A percentile compares a stretch with the other conserved stretches of the same genome.
Evolutionary conservation across 2,113 vertebrate species (phyloP).

Genomic region (Xenopus borealis): DNA sequence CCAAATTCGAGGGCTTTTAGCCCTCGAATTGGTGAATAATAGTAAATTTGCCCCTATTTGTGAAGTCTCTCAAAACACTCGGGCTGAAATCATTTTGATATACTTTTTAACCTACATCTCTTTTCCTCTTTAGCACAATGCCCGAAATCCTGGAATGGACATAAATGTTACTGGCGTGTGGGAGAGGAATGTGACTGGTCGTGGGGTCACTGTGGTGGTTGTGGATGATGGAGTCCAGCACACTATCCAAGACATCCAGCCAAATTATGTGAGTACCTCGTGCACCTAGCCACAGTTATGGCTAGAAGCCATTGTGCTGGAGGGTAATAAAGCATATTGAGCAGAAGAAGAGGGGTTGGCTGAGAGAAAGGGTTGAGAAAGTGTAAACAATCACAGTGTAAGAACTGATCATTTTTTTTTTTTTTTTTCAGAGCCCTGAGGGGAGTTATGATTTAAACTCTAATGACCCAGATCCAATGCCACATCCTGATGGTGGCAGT

Average conservation of each 20-base stretch:
- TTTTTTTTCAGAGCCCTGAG: slow-evolving; percentile 78
- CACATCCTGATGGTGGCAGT: slow-evolving; percentile 79
- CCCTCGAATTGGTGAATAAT: no score
- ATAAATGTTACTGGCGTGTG: slow-evolving; percentile 94
- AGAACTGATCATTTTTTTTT: neutral
- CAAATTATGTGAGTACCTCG: slow-evolving; percentile 84
- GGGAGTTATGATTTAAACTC: slow-evolving; percentile 97
- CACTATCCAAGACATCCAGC: slow-evolving; percentile 85
- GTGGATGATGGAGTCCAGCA: slow-evolving; percentile 93
- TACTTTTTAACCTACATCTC: neutral
- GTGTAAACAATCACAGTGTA: neutral
- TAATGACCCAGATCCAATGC: slow-evolving; percentile 94
- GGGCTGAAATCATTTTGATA: no score
- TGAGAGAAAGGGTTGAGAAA: no score
- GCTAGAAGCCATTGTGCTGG: no score
- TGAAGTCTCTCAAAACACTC: no score
- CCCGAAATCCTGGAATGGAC: slow-evolving; percentile 78
- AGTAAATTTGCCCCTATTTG: no score
- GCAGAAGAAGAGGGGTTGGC: no score
- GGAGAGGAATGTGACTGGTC: slow-evolving; percentile 90
- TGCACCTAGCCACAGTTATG: no score
- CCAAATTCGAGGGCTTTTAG: no score
- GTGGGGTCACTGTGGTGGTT: slow-evolving; percentile 89
- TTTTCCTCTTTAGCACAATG: slow-evolving; percentile 74
- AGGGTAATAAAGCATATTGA: no score